Conservation (phyloP, 2,888 invertebrate species). For the Sphaerophoria rueppellii region DNA sequence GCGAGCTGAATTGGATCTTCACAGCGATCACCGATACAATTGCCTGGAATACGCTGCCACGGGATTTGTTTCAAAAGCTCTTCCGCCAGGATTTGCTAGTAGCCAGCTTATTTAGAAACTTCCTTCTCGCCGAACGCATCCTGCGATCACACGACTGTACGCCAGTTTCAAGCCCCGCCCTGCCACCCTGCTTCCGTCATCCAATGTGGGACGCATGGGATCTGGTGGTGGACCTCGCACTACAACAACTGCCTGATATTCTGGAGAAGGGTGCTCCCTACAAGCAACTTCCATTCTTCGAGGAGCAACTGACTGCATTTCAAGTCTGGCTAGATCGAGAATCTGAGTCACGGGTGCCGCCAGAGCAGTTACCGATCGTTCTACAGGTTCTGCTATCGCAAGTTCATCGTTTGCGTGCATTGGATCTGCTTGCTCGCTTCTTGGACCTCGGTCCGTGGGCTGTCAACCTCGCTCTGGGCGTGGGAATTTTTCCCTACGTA, state of each 20-base stretch:
- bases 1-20: constrained; percentile 99
- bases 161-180: constrained; percentile 95
- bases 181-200: constrained; percentile 95
- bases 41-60: constrained; percentile 98
- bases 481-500: constrained; percentile 99
- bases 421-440: constrained; percentile 96
- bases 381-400: constrained; percentile 91
- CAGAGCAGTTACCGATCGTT: constrained; percentile 98
- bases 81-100: constrained; percentile 98
- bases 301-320: constrained; percentile 98
- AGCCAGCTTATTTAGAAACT: constrained; percentile 99
- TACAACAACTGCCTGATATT: constrained; percentile 93
- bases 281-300: constrained; percentile 95
- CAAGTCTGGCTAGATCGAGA: constrained; percentile 86
- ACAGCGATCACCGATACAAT: constrained; percentile 99
- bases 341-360: constrained; percentile 90
- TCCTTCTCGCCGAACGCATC: constrained; percentile 96
- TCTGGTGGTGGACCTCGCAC: constrained; percentile 95
- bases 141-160: constrained; percentile 98
- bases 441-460: constrained; percentile 98
- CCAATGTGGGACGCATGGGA: constrained; percentile 99
- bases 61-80: constrained; percentile 97
- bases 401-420: constrained; percentile 94
- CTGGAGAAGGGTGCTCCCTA: constrained; percentile 85
- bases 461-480: constrained; percentile 96